Evolutionary conservation across 2,888 invertebrate species (phyloP), one percentile per base, ranked within the genome.

Genomic region (Nesidiocoris tenuis): DNA sequence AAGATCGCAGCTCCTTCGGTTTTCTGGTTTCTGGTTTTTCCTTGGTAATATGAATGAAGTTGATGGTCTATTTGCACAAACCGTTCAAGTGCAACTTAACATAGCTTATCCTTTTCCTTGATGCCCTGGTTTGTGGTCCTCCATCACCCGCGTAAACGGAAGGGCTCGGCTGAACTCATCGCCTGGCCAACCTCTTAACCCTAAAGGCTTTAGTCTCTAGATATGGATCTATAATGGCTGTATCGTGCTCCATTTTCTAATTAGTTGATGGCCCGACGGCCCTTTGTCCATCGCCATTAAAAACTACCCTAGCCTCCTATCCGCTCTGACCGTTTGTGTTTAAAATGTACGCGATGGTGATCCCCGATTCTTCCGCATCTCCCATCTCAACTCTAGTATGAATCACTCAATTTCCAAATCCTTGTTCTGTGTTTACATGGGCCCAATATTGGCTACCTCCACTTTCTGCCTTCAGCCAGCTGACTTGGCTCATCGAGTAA

Each of bases 141-240:
- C 55, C 67, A 67, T 67, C 67, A 55, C 21, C 67, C 56, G 16
- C 55, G 67, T 67, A 67, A 25, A 67, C 67, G 55, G 67, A 19
- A 67, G 55, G n/a, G 12, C 25, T 39, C 39, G 39, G 39, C 39
- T 12, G 12, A 3, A 39, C 39, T 39, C 39, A 39, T 39, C 39
- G 39, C 12, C 65, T 17, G 19, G 25, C 16, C 64, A 17, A 23
- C 18, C 64, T 2, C 25, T 64, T 19, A 24, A 39, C 39, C 65
- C 39, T 39, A 7, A 12, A 39, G 39, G 9, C 65, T 39, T 18
- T 65, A n/a, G 39, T 65, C 65, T 39, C 5, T 39, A 39, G 65
- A 65, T 65, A 65, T 65, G 65, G 65, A 67, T 67, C 67, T 67
- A 54, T 67, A 67, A 67, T 67, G 56, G 67, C 67, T 67, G 67